These are phyloP conservation scores for Crypturellus tataupa DNA, from an alignment of 2,797 vertebrate species.

Conservation along the genomic window DNA sequence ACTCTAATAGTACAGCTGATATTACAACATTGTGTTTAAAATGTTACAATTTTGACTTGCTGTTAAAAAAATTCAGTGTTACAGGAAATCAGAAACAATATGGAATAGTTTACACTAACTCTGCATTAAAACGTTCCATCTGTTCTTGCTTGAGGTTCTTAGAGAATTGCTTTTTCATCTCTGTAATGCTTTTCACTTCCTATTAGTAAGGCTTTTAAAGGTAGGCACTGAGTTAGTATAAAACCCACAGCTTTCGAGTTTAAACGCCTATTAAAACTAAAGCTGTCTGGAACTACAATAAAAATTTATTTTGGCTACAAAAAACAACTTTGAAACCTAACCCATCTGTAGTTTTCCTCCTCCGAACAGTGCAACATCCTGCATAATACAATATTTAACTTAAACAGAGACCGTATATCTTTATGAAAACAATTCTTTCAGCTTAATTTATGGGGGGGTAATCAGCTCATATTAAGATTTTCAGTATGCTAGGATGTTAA, in stretches of 20 bases:
- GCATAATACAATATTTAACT: constrained; percentile 69
- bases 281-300: constrained; percentile 71
- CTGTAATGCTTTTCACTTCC: constrained; percentile 78
- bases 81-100: constrained; percentile 77
- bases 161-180: constrained; percentile 67
- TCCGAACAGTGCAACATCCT: constrained; percentile 70
- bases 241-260: constrained; percentile 73
- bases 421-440: constrained; percentile 67
- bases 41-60: constrained; percentile 57
- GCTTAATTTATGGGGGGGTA: constrained; percentile 56
- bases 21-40: constrained; percentile 52
- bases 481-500: constrained; percentile 34
- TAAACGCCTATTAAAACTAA: constrained; percentile 75
- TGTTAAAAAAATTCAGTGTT: constrained; percentile 65
- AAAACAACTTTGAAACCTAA: constrained; percentile 66
- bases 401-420: constrained; percentile 65
- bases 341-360: constrained; percentile 73
- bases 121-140: constrained; percentile 71
- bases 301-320: constrained; percentile 75
- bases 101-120: constrained; percentile 76
- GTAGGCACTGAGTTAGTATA: constrained; percentile 65
- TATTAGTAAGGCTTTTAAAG: constrained; percentile 75
- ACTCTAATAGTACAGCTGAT: not conserved
- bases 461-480: constrained; percentile 49
- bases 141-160: constrained; percentile 72